Evolutionary conservation across 2,113 vertebrate species (phyloP), one percentile per base, ranked within the genome.

Genomic region (Antennarius striatus): DNA sequence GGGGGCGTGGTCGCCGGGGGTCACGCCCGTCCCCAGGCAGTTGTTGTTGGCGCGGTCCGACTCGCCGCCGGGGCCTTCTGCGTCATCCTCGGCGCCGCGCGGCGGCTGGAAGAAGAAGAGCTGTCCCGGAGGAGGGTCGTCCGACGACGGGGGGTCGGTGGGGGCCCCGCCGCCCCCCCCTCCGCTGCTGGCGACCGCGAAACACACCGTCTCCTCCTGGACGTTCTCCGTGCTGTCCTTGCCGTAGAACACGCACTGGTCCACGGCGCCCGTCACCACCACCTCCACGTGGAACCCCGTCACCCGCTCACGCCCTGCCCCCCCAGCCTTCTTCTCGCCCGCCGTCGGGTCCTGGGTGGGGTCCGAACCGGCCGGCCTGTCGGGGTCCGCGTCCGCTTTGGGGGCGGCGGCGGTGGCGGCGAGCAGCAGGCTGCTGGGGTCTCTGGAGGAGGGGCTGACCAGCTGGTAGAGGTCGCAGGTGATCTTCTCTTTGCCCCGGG

Each of bases 391-490:
- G 74, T 59, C 91, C 93, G 3, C 94, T 93, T 94, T 92, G 14
- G 94, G 81, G 1, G 91, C 48, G 48, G 90, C 84, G 1, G 90
- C 92, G 14, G 94, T 81, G 1, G 91, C 48, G 48, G 90, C 84
- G 1, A 91, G 82, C 83, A 97, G 73, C 5, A 96, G 89, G 62
- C 94, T 91, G 73, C 94, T 83, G 12, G 94, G 89, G 30, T 95
- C 94, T 10, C 93, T 85, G 5, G 91, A 92, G 1, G 95, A 96
- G 0, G 96, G 96, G 68, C 94, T 96, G 80, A 98, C 93, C 1
- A 98, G 90, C 72, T 96, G 96, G 88, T 98, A 98, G 16, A 98
- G 91, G 91, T 98, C 96, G 1, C 96, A 98, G 3, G 96, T 98
- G 85, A 98, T 98, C 90, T 97, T 96, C 88, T 97, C 96, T 90